Evolutionary conservation across 2,888 invertebrate species (phyloP).

Genomic region (Apamea sordens): DNA sequence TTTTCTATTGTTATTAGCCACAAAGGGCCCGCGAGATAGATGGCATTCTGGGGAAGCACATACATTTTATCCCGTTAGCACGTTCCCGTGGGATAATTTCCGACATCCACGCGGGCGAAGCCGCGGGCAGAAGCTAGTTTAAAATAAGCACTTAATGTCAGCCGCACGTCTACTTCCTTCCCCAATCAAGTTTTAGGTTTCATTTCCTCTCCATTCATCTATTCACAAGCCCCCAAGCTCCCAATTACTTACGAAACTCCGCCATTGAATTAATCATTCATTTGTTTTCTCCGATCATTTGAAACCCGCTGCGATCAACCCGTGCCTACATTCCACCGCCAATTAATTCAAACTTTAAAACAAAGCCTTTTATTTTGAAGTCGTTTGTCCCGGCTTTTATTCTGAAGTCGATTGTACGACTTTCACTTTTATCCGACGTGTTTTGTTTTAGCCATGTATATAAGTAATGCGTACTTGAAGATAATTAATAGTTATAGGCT

Average conservation of each 20-base stretch:
- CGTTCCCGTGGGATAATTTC: no score
- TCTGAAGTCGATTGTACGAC: constrained; percentile 35
- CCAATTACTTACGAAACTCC: constrained; percentile 52
- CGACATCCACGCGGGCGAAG: no score
- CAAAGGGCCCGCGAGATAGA: no score
- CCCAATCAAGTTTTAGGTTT: constrained; percentile 12
- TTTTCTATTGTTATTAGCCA: no score
- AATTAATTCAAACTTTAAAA: constrained; percentile 56
- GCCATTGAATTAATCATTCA: constrained; percentile 54
- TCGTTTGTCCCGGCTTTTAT: constrained; percentile 42
- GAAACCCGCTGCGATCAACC: constrained; percentile 48
- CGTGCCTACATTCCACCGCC: constrained; percentile 20
- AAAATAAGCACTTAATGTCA: background rate
- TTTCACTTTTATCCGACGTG: constrained; percentile 27
- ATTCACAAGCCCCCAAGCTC: constrained; percentile 22
- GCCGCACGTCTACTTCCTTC: constrained; percentile 10
- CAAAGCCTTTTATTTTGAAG: constrained; percentile 49
- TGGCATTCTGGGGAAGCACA: no score
- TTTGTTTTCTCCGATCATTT: constrained; percentile 53
- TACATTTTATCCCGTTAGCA: no score
- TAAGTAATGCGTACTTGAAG: constrained; percentile 21
- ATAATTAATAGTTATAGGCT: constrained; percentile 48
- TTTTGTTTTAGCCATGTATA: constrained; percentile 21
- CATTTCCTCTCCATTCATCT: constrained; percentile 23
- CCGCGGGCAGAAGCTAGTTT: no score